phyloP scores from a whole-genome alignment of 2,888 invertebrate genomes.

The Biston stratarius region DNA sequence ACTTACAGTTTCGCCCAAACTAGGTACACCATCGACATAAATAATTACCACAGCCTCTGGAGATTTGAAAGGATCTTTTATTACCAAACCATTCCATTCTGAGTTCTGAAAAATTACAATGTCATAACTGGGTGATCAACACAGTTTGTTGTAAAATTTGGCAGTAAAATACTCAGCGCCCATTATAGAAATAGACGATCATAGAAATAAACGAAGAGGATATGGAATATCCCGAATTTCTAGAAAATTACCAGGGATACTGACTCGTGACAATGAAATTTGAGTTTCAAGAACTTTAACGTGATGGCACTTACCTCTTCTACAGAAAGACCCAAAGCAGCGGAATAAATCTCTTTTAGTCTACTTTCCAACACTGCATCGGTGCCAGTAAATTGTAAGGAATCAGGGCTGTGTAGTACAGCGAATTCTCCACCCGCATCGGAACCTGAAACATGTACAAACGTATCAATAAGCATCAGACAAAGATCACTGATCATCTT shows the following conservation, averaged over 20 bases:
- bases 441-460: conserved; percentile 66
- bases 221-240: neutral
- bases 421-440: conserved; percentile 89
- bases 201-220: neutral
- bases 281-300: neutral
- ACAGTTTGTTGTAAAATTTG: no score
- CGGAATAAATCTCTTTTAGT: conserved; percentile 90
- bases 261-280: no score
- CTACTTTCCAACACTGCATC: conserved; percentile 88
- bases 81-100: conserved; percentile 89
- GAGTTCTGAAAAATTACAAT: conserved; percentile 76
- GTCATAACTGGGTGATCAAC: no score
- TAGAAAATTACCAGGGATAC: neutral
- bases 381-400: conserved; percentile 89
- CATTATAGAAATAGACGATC: neutral
- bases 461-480: neutral
- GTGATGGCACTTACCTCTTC: conserved; percentile 83
- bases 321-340: conserved; percentile 90
- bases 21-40: conserved; percentile 89
- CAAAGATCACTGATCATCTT: neutral
- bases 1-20: conserved; percentile 78
- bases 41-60: conserved; percentile 91
- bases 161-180: no score
- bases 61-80: conserved; percentile 90
- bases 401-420: conserved; percentile 89